Conservation (phyloP, 2,113 vertebrate genomes). For the Sylvilagus bachmani region DNA sequence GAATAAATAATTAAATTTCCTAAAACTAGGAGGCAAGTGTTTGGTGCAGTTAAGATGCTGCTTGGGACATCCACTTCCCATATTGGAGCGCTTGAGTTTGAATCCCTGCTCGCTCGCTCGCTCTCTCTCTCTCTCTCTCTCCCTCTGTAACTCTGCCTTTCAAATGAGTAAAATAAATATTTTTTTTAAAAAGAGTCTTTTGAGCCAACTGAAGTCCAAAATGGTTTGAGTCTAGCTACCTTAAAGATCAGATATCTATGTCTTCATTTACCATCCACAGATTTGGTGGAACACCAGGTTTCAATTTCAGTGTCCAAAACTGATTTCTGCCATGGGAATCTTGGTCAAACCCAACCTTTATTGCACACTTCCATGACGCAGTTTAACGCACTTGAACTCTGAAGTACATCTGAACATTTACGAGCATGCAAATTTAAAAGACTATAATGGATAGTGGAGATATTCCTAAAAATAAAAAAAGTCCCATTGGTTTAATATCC, state of each 20-base stretch:
- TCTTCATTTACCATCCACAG: not conserved
- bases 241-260: not conserved
- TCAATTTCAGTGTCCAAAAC: slow-evolving; percentile 16
- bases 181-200: not conserved
- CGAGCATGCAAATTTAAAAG: not conserved
- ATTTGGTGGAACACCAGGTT: not conserved
- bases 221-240: slow-evolving; percentile 29
- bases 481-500: slow-evolving; percentile 3
- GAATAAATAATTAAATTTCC: slow-evolving; percentile 34
- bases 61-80: no score
- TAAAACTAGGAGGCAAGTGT: not conserved
- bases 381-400: slow-evolving; percentile 38
- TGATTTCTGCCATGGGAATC: slow-evolving; percentile 24
- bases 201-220: slow-evolving; percentile 27
- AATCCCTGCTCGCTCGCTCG: no score
- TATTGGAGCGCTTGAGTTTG: not conserved
- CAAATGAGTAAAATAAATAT: no score
- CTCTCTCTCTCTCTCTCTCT: no score
- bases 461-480: slow-evolving; percentile 38
- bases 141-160: no score
- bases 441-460: slow-evolving; percentile 12
- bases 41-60: no score
- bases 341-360: slow-evolving; percentile 11
- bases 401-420: not conserved
- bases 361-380: not conserved